Evolutionary conservation across 2,797 vertebrate genomes (phyloP), one percentile per base, ranked within the genome.

Genomic region (Mastacembelus armatus): DNA sequence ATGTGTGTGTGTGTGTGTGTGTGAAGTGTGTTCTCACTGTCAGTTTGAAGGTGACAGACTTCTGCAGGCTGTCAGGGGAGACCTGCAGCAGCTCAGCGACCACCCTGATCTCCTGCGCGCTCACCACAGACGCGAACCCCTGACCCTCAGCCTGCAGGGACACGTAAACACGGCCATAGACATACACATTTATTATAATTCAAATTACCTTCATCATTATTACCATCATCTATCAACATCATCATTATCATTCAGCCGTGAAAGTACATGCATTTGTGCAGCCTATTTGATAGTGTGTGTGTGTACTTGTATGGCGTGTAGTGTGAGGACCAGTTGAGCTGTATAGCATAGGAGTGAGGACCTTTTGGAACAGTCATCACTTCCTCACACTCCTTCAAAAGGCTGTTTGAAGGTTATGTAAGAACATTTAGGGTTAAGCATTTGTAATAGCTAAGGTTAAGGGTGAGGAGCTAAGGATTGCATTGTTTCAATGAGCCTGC

Each of bases 21-120:
- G 30, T 24, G 10, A 52, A 49, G 32, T 51, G 52, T 24, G 21
- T 45, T 43, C 94, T 94, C 89, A 98, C 97, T 2, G 94, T 99
- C 86, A 96, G 91, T 94, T 97, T 99, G 87, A 93, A 98, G 72
- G 96, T 99, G 87, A 99, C 93, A 58, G 97, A 93, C 78, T 95
- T 98, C 87, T 98, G 95, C 64, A 99, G 90, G 10, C 94, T 94
- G 18, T 98, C 97, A 0, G 96, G 97, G 36, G 97, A 98, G 24
- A 99, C 92, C 85, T 96, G 96, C 59, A 98, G 90, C 73, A 99
- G 94, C 78, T 98, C 97, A 0, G 97, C 95, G 32, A 98, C 95
- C 0, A 95, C 93, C 48, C 95, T 92, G 88, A 98, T 96, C 91
- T 99, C 97, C 0, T 94, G 92, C 18, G 95, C 91, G 0, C 97